Evolutionary conservation across 2,888 invertebrate genomes (phyloP).

Genomic region (Dasypogon diadema): DNA sequence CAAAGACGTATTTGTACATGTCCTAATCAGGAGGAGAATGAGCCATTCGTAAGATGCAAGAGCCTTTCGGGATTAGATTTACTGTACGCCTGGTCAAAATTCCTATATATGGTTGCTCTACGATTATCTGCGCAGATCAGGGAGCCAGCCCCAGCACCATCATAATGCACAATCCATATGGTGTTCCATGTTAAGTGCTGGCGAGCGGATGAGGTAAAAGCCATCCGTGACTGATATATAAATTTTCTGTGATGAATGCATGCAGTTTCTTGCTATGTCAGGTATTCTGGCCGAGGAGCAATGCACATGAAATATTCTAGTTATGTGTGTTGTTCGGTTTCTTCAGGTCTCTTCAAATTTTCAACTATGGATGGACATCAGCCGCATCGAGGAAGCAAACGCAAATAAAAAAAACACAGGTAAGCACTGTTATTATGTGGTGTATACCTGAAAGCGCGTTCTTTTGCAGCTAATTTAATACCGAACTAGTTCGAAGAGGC

Average conservation of each 20-base stretch:
- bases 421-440: neutral
- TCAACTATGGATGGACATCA: neutral
- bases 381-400: neutral
- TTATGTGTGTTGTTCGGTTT: neutral
- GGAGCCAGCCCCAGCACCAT: neutral
- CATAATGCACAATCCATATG: slow-evolving; percentile 9
- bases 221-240: slow-evolving; percentile 47
- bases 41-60: neutral
- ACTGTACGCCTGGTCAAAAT: neutral
- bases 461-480: neutral
- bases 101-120: neutral
- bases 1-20: slow-evolving; percentile 24
- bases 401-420: neutral
- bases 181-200: slow-evolving; percentile 5
- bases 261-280: slow-evolving; percentile 39
- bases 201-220: slow-evolving; percentile 11
- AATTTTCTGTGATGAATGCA: slow-evolving; percentile 41
- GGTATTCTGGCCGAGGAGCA: slow-evolving; percentile 7
- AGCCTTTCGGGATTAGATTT: slow-evolving; percentile 12
- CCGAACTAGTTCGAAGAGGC: neutral
- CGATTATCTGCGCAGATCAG: slow-evolving; percentile 5
- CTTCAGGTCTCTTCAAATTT: neutral
- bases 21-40: slow-evolving; percentile 42
- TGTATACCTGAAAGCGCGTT: neutral
- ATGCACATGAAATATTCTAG: neutral